These are phyloP conservation scores for Ichneumoninae sp. DNA, from an alignment of 2,888 invertebrate genomes.

Conservation along the genomic window DNA sequence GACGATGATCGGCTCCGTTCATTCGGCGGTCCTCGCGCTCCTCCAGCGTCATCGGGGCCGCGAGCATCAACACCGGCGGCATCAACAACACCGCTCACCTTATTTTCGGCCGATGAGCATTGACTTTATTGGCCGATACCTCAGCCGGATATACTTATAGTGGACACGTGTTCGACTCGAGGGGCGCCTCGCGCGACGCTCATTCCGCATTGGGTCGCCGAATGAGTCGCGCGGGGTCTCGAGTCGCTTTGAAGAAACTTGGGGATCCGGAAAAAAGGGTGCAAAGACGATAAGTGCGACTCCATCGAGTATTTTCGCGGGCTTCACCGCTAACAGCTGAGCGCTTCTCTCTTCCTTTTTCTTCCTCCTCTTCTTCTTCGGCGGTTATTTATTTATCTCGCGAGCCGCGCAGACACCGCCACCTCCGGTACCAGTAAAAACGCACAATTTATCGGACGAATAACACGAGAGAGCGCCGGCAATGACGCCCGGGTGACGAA, in stretches of 20 bases:
- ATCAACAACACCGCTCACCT: background rate
- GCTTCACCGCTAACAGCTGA: background rate
- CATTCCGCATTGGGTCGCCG: background rate
- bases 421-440: slow-evolving; percentile 70
- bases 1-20: slow-evolving; percentile 29
- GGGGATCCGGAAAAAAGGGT: background rate
- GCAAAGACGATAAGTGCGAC: background rate
- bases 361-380: slow-evolving; percentile 17
- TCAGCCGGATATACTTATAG: background rate
- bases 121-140: slow-evolving; percentile 14
- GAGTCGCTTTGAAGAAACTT: slow-evolving; percentile 6
- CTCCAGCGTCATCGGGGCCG: background rate
- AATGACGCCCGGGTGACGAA: slow-evolving; percentile 33
- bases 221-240: background rate
- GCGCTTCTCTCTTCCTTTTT: slow-evolving; percentile 10
- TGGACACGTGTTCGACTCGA: no score
- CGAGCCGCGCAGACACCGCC: slow-evolving; percentile 60
- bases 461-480: slow-evolving; percentile 62
- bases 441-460: slow-evolving; percentile 75
- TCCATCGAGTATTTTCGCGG: background rate
- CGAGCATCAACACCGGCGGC: background rate
- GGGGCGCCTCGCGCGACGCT: background rate
- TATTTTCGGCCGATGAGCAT: slow-evolving; percentile 16
- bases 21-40: background rate
- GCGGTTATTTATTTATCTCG: slow-evolving; percentile 75